Percentiles rank a stretch among this genome's conserved stretches.
phyloP scores from a whole-genome alignment of 2,113 vertebrate species.

The Ictidomys tridecemlineatus region DNA sequence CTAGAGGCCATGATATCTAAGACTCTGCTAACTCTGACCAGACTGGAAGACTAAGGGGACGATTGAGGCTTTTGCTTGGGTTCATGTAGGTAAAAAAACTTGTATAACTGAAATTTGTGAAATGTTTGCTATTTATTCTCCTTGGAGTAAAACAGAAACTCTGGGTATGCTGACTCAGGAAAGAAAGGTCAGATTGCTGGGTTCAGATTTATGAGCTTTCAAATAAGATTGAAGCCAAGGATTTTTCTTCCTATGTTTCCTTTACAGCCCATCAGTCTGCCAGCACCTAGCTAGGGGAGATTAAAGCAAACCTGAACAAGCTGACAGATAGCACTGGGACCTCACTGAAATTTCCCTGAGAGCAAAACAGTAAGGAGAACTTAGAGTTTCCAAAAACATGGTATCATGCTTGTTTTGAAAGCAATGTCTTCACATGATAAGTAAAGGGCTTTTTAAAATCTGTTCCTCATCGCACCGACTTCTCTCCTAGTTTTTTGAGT shows the following conservation, averaged over 20 bases:
- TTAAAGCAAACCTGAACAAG: neutral
- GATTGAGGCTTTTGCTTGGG: neutral
- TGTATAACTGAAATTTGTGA: neutral
- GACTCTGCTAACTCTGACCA: neutral
- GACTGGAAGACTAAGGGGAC: neutral
- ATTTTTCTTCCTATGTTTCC: neutral
- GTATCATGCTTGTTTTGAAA: neutral
- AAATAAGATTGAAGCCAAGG: neutral
- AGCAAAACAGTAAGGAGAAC: neutral
- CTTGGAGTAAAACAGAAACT: neutral
- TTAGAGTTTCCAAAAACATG: neutral
- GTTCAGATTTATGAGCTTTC: neutral
- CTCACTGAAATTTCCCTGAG: neutral
- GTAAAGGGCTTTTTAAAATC: neutral
- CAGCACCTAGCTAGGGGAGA: neutral
- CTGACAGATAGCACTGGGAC: neutral
- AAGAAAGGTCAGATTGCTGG: neutral
- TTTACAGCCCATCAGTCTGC: neutral
- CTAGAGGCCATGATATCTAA: neutral
- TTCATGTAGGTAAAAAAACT: constrained; percentile 24
- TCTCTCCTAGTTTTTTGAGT: neutral
- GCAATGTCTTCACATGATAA: neutral
- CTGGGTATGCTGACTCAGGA: neutral
- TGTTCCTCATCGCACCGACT: neutral
- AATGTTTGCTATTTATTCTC: neutral